Base-by-base conservation (phyloP, 2,113 vertebrate species). In the Macaca nemestrina region DNA sequence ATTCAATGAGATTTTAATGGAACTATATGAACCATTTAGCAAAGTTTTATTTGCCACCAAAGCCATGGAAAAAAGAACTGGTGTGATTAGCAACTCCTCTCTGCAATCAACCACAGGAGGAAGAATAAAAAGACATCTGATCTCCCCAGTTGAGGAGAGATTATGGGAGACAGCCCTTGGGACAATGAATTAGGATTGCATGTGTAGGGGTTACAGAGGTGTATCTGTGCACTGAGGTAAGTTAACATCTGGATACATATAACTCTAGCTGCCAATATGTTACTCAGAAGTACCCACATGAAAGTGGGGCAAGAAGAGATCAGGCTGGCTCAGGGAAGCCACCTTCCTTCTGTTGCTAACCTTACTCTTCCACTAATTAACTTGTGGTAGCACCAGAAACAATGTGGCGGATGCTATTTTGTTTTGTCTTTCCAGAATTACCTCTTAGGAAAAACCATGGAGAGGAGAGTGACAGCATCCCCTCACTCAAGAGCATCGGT, bases 121-220 rank as follows among this genome's bases (percentile, higher is more conserved):
- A 90, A 67, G 2, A 72, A 75, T 86, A 3, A 52, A 2, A 67
- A 55, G 32, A 72, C 9, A 22, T 20, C 27, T 67, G 27, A 83
- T 32, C 8, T 9, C 43, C 23, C 13, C 45, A 50, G 0, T 1
- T 43, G 38, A 43, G 17, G 5, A 83, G 14, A 55, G 4, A 43
- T n/a, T 27, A 32, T 32, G n/a, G 3, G 2, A 35, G 2, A 16
- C 3, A 12, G 25, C 0, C 2, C 2, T 17, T 16, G 32, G 12
- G 52, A 20, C 38, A 35, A 8, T 27, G 38, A 81, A 32, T 11
- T 45, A 4, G 5, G 9, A 3, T 16, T 13, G 18, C 67, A 50
- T 35, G 3, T 12, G 43, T 35, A 82, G 45, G 6, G 12, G 59
- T 61, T 73, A 16, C 10, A 86, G 0, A 80, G 3, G 16, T 48